These are phyloP conservation scores for Perca flavescens DNA, from an alignment of 2,113 vertebrate genomes.

Conservation along the genomic window DNA sequence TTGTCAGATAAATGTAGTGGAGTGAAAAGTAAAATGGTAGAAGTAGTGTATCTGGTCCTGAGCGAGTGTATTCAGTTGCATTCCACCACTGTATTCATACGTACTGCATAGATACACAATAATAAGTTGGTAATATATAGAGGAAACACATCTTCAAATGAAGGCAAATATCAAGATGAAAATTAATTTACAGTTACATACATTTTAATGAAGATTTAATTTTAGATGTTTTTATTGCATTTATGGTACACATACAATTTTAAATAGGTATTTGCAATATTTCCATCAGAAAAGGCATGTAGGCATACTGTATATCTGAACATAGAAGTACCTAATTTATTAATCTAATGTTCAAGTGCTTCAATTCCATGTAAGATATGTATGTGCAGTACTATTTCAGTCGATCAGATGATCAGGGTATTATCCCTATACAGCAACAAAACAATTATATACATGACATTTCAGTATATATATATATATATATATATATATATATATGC, in stretches of 20 bases:
- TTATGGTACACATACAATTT: conserved; percentile 1
- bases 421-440: conserved; percentile 13
- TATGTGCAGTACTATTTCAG: conserved; percentile 17
- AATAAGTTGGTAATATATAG: not conserved
- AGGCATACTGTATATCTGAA: not conserved
- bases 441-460: too few species aligned
- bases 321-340: conserved; percentile 51
- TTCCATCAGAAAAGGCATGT: not conserved
- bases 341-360: conserved; percentile 31
- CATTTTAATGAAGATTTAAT: conserved; percentile 17
- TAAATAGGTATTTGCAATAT: conserved; percentile 1
- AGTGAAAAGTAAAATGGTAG: not conserved
- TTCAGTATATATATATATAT: too few species aligned
- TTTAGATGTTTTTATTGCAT: not conserved
- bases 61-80: too few species aligned
- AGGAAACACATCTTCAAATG: too few species aligned
- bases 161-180: not conserved
- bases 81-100: not conserved
- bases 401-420: conserved; percentile 13
- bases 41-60: too few species aligned
- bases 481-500: too few species aligned
- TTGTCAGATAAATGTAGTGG: not conserved
- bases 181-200: not conserved
- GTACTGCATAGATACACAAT: not conserved
- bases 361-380: not conserved